Evolutionary conservation across 2,797 vertebrate genomes (phyloP).

Genomic region (Chrosomus eos): DNA sequence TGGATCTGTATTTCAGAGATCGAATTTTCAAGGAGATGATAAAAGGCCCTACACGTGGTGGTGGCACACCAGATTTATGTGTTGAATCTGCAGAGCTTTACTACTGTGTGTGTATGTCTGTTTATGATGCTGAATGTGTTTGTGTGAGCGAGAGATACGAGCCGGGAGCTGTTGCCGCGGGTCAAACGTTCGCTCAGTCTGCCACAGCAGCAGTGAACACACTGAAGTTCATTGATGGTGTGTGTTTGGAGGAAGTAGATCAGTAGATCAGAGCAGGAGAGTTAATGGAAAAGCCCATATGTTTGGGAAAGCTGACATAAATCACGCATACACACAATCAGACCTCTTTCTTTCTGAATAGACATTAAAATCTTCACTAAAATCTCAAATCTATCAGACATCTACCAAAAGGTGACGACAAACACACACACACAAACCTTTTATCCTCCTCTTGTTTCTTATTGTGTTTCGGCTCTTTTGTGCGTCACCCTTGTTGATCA

Average conservation of each 20-base stretch:
- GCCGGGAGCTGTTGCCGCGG: not conserved
- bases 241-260: constrained; percentile 20
- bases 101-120: not conserved
- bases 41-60: not conserved
- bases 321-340: constrained; percentile 22
- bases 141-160: constrained; percentile 6
- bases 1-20: not conserved
- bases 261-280: constrained; percentile 31
- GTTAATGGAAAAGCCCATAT: constrained; percentile 51
- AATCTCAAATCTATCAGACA: no score
- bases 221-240: constrained; percentile 11
- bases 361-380: not conserved
- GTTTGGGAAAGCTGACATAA: constrained; percentile 34
- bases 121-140: not conserved
- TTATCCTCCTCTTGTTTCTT: not conserved
- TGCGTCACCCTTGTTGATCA: not conserved
- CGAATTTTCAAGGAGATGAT: not conserved
- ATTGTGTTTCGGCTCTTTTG: not conserved
- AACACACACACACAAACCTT: not conserved
- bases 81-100: constrained; percentile 16
- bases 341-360: not conserved
- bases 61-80: not conserved
- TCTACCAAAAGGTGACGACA: not conserved
- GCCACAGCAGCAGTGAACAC: not conserved
- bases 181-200: constrained; percentile 14